Evolutionary conservation across 1,140 invertebrate species (phyloP), one percentile per base, ranked within the genome.

Genomic region (Drosophila parabipectinata): DNA sequence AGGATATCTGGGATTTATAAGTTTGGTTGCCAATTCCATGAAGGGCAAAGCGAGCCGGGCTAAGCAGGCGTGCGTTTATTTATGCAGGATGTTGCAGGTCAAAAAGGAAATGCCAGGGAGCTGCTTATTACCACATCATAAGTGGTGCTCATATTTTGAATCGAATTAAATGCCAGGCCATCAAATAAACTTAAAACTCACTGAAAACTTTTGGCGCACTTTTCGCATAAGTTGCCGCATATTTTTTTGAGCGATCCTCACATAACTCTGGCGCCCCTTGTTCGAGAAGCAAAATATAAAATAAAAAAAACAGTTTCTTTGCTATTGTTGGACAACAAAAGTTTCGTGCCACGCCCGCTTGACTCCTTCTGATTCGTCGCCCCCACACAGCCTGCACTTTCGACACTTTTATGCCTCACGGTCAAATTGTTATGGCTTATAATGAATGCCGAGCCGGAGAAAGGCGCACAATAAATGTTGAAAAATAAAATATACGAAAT

Each of bases 1-100:
- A 88, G 84, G 76, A 89, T 88, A 88, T 88, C 83, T 88, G 84
- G 79, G 84, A 88, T 89, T 88, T 88, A 88, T 88, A 88, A 89
- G 83, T 88, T 89, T 88, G 73, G 83, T 88, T 74, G 77, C 79
- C 83, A 73, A 54, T 77, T 81, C 61, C 50, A 60, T n/a, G 66
- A 41, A 52, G 55, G 50, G 9, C 32, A 9, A 32, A 0, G 28
- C 44, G 55, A 77, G 72, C 1, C 6, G 6, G 26, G 26, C 0
- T 28, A 28, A 6, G 26, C 26, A 28, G 26, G 26, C 26, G 5
- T 63, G 73, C 62, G 44, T 50, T 85, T 84, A 84, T 81, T 69
- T 87, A 87, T 85, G 26, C 26, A 21, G 21, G 21, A 3, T 21
- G 21, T 21, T 21, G 74, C 73, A 77, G 57, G 60, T 68, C 50